Evolutionary conservation across 1,140 invertebrate species (phyloP).

Genomic region (Chrysoperla carnea): DNA sequence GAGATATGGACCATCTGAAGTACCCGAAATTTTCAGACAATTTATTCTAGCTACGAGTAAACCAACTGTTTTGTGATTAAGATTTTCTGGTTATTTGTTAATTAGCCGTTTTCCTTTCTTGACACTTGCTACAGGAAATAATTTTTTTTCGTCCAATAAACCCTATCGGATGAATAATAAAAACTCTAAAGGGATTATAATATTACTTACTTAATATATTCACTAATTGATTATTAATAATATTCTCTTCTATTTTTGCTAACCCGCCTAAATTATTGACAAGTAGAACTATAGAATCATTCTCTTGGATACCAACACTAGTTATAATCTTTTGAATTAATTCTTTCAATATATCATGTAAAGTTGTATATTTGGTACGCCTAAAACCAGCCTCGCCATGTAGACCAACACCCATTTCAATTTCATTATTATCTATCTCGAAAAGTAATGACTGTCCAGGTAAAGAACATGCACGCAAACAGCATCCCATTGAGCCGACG

Average conservation of each 20-base stretch:
- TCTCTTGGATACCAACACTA: conserved; percentile 21
- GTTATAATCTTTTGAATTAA: neutral
- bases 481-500: conserved; percentile 56
- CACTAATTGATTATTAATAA: conserved; percentile 28
- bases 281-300: conserved; percentile 42
- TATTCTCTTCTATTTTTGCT: conserved; percentile 59
- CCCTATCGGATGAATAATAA: too few relatives aligned
- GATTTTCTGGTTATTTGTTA: too few relatives aligned
- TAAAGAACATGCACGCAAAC: conserved; percentile 48
- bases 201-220: too few relatives aligned
- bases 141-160: too few relatives aligned
- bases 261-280: conserved; percentile 69
- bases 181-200: too few relatives aligned
- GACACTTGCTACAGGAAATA: too few relatives aligned
- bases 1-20: too few relatives aligned
- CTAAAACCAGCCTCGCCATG: conserved; percentile 75
- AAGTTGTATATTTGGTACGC: conserved; percentile 34
- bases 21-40: too few relatives aligned
- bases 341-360: neutral
- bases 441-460: conserved; percentile 49
- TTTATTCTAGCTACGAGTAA: too few relatives aligned
- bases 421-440: conserved; percentile 40
- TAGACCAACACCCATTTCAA: conserved; percentile 69
- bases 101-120: too few relatives aligned
- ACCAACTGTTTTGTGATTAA: too few relatives aligned